Conservation (phyloP, 2,888 invertebrate species). For the Carpatolechia fugitivella region DNA sequence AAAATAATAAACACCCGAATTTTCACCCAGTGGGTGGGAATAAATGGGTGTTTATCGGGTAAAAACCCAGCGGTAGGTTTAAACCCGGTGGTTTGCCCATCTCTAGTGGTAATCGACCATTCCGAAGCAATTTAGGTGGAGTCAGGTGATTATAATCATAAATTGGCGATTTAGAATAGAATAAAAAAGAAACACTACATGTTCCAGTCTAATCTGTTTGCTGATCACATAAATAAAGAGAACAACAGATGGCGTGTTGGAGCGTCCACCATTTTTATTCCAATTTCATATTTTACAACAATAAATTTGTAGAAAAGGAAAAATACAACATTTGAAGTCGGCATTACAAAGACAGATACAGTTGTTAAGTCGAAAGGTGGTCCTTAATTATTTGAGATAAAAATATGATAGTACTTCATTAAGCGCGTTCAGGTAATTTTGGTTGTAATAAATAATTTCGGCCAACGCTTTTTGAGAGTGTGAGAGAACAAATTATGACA, state of each 20-base stretch:
- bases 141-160: slow-evolving; percentile 56
- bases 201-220: slow-evolving; percentile 52
- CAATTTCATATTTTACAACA: slow-evolving; percentile 64
- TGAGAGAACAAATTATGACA: slow-evolving; percentile 40
- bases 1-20: too few species aligned
- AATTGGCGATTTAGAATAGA: slow-evolving; percentile 69
- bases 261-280: slow-evolving; percentile 51
- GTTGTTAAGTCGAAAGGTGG: slow-evolving; percentile 64
- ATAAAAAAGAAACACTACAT: slow-evolving; percentile 27
- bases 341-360: slow-evolving; percentile 64
- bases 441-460: slow-evolving; percentile 53
- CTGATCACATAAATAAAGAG: slow-evolving; percentile 71
- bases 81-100: too few species aligned
- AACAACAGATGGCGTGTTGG: slow-evolving; percentile 65
- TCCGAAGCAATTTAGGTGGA: slow-evolving; percentile 29
- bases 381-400: slow-evolving; percentile 70
- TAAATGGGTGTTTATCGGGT: too few species aligned
- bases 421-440: slow-evolving; percentile 47
- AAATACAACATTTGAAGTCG: slow-evolving; percentile 47
- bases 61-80: too few species aligned
- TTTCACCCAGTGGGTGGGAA: too few species aligned
- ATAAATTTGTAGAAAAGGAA: slow-evolving; percentile 59
- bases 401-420: slow-evolving; percentile 71
- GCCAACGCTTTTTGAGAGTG: slow-evolving; percentile 41
- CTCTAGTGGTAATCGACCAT: slow-evolving; percentile 15